These are phyloP conservation scores for Brachystomella parvula DNA, from an alignment of 1,140 invertebrate species.

Conservation along the genomic window DNA sequence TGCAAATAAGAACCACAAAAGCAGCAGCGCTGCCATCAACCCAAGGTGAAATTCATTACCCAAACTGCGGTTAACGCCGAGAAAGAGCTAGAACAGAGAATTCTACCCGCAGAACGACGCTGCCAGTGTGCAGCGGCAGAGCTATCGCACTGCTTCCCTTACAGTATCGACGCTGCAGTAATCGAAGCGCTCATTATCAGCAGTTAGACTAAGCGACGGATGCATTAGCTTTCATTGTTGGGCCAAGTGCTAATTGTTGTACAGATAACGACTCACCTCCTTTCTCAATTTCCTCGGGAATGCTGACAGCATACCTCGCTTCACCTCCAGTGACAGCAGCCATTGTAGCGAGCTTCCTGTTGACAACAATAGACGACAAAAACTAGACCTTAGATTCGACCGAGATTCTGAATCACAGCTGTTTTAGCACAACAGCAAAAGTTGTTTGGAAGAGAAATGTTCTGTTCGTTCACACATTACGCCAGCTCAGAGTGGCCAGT, in stretches of 20 bases:
- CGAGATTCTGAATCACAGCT: neutral
- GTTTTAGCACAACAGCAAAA: neutral
- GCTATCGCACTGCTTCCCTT: neutral
- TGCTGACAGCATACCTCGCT: slow-evolving; percentile 25
- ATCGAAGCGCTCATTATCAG: neutral
- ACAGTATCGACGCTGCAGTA: neutral
- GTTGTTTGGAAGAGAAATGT: too few species aligned
- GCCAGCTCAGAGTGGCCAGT: too few species aligned
- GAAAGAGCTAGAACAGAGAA: too few species aligned
- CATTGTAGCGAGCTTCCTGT: neutral
- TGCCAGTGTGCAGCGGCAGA: neutral
- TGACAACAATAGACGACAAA: neutral
- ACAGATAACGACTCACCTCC: slow-evolving; percentile 37
- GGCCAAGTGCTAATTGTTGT: neutral
- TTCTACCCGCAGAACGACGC: neutral
- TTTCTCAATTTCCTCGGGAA: slow-evolving; percentile 42
- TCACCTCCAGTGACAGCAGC: slow-evolving; percentile 10
- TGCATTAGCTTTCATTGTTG: neutral
- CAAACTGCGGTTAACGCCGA: too few species aligned
- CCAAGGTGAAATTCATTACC: too few species aligned
- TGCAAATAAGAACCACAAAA: too few species aligned
- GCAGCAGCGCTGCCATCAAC: too few species aligned
- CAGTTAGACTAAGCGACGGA: neutral
- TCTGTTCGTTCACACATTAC: too few species aligned
- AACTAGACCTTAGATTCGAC: neutral